These are phyloP conservation scores for Diacarnus erythraeanus DNA, from an alignment of 37 sponge, comb jelly and placozoan genomes.

Conservation along the genomic window DNA sequence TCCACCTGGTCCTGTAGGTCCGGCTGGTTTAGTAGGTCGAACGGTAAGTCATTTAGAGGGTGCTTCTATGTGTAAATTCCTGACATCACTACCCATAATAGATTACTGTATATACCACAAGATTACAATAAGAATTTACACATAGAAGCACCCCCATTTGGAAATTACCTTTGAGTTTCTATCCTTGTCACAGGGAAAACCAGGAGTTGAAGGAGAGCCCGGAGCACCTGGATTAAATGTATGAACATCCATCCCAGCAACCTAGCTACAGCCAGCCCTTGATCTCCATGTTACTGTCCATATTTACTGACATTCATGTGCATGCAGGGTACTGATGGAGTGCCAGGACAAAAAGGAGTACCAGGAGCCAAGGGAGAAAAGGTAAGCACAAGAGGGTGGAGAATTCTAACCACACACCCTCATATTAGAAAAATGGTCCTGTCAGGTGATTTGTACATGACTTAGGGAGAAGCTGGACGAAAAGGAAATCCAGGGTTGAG, in stretches of 20 bases:
- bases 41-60: constrained; percentile 8
- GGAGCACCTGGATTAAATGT: constrained; percentile 2
- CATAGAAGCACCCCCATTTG: no score
- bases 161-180: no score
- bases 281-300: no score
- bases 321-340: background rate
- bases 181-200: background rate
- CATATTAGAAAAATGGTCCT: no score
- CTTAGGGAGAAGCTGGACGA: constrained; percentile 25
- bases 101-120: no score
- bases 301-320: background rate
- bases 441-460: no score
- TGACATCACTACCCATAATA: no score
- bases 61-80: no score
- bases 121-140: no score
- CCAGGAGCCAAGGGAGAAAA: constrained; percentile 6
- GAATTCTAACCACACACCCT: no score
- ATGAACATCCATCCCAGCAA: background rate
- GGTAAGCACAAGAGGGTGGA: background rate
- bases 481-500: constrained; percentile 18
- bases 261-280: background rate
- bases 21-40: constrained; percentile 21
- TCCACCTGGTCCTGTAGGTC: constrained; percentile 22
- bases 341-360: constrained; percentile 8
- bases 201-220: constrained; percentile 4